Base-by-base conservation (phyloP, 1,140 invertebrate species). In the Leptinotarsa undecemlineata region DNA sequence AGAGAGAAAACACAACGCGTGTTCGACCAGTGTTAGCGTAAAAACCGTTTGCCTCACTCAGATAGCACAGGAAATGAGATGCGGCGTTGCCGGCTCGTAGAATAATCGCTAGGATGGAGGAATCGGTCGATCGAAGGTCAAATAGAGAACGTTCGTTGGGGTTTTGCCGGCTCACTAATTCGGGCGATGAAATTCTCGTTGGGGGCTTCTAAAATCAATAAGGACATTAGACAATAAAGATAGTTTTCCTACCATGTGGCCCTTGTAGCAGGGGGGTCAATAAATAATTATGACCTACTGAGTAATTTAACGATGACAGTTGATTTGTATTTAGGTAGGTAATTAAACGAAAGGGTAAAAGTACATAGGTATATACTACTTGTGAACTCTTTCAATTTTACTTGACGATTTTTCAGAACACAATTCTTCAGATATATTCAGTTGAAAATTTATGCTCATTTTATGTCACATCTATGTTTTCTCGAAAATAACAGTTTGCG, bases 31-130 rank as follows among this genome's bases (percentile, higher is more conserved):
- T 74, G 68, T 33, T 68, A 72, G 61, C 72, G 72, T 77, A 60
- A 69, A 71, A 71, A 71, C 68, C 63, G 66, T 74, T 74, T 66
- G 33, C 66, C 68, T 71, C 69, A 51, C 48, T 62, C n/a, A 62
- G 61, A 63, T 63, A 67, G 71, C 75, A 76, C 71, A 76, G 71
- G 69, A 71, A 72, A 72, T 75, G 57, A 67, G 68, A 42, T 23
- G 62, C 64, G 48, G 23, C 48, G 69, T 72, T 75, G 73, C 73
- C 73, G 47, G 68, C 19, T 70, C 73, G 48, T 62, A 3, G 8
- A 15, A 26, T 51, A 57, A 19, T 33, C 21, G 20, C 51, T 26
- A 20, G 19, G 26, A 47, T 14, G 20, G 26, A 48, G 57, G 20
- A 15, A 73, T 68, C 21, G 42, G 14, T 72, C 48, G 19, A 64